A percentile compares a stretch with the other conserved stretches of the same genome.
Conservation (phyloP, 2,888 invertebrate species). For the Stenchaetothrips biformis region DNA sequence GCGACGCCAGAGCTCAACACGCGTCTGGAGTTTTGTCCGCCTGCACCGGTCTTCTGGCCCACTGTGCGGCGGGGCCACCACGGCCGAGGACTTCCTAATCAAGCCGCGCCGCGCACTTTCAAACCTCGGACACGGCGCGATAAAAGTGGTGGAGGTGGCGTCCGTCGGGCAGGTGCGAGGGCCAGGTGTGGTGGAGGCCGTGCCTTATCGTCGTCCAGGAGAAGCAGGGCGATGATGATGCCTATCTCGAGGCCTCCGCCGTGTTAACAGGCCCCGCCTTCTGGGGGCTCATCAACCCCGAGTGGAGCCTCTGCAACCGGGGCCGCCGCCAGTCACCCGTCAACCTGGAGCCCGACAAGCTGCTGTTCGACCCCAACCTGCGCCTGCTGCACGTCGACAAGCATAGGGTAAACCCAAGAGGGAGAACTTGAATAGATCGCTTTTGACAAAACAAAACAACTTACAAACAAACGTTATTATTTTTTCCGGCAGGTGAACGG, state of each 20-base stretch:
- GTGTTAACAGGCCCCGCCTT: slow-evolving; percentile 80
- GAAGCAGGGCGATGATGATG: not conserved
- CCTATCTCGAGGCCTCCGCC: not conserved
- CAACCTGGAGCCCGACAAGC: slow-evolving; percentile 88
- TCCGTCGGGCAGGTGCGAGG: not conserved
- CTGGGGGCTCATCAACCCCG: slow-evolving; percentile 97
- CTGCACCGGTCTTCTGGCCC: no score
- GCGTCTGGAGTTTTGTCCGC: no score
- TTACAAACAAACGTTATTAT: not conserved
- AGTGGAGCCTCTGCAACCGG: slow-evolving; percentile 96
- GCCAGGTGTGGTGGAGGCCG: not conserved
- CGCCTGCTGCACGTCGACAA: slow-evolving; percentile 88
- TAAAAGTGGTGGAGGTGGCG: not conserved
- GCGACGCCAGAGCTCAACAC: no score
- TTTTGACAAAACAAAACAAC: not conserved
- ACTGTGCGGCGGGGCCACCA: no score
- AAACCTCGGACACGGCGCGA: no score
- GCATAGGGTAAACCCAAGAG: slow-evolving; percentile 64
- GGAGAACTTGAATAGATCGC: not conserved
- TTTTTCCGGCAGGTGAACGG: slow-evolving; percentile 71
- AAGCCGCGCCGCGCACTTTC: no score
- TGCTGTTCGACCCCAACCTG: slow-evolving; percentile 94
- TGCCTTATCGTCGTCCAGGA: not conserved
- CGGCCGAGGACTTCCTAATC: no score
- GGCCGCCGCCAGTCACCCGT: slow-evolving; percentile 96